Base-by-base conservation (phyloP, 2,888 invertebrate genomes). In the Boloria euphrosyne region DNA sequence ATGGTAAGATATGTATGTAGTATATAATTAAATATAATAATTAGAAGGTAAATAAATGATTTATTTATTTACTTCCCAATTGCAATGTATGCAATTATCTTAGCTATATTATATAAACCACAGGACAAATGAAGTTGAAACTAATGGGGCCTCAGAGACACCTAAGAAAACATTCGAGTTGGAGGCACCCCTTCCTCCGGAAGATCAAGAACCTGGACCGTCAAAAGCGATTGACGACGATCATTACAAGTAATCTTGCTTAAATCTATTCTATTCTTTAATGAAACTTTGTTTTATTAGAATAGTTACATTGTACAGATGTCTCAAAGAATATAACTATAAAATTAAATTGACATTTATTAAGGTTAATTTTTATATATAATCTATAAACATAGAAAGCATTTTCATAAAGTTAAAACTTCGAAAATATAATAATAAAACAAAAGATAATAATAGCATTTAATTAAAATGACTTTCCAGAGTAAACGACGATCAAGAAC, bases 401-500 rank as follows among this genome's bases (percentile, higher is more conserved):
- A 27, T 17, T 17, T 50, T 50, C 1, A 17, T 10, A 7, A 17
- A 18, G 49, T 18, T 10, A 50, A 50, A 50, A 17, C 17, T 17
- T 18, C 7, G 18, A 13, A 4, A n/a, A 52, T 27, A 27, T 52
- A 22, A 27, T 52, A 22, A 31, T 50, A 27, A 3, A 60, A 4
- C 5, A 18, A 58, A 17, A 38, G 31, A 38, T 0, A 10, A 10
- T 38, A 38, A 0, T 38, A 10, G 10, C 7, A 38, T 10, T 38
- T 38, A 7, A 10, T 10, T 38, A 38, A 7, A 7, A 2, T 38
- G 71, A 69, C 51, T 69, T 82, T 81, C 55, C 77, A 90, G 90
- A 50, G 87, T 89, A 1, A 82, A 87, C 69, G 89, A 89, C 68
- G 91, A 91, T 38, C 76, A 88, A 70, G 91, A 92, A 68, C 91